Percentiles rank a stretch among this genome's conserved stretches.
Conservation (phyloP, 2,113 vertebrate species). For the Lophochroa leadbeateri region DNA sequence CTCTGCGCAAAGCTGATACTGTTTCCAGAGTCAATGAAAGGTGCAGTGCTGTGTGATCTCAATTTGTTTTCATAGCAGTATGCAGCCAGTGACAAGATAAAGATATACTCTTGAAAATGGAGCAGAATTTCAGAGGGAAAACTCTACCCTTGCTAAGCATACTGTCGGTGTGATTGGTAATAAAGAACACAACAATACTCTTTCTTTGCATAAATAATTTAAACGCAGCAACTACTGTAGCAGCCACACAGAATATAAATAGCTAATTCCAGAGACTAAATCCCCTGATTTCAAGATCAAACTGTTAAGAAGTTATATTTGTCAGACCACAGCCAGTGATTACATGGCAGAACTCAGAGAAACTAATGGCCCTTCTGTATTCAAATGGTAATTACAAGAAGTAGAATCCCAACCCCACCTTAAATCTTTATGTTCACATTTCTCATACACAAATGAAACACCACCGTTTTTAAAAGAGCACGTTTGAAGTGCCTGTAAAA, state of each 20-base stretch:
- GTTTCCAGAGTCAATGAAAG: slow-evolving; percentile 22
- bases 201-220: slow-evolving; percentile 74
- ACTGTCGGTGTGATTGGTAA: slow-evolving; percentile 8
- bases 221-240: slow-evolving; percentile 51
- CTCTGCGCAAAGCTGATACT: neutral
- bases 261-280: slow-evolving; percentile 49
- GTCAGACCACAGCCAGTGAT: neutral
- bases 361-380: neutral
- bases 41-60: neutral
- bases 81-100: neutral
- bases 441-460: neutral
- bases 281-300: slow-evolving; percentile 60
- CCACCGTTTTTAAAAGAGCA: neutral
- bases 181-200: slow-evolving; percentile 40
- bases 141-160: slow-evolving; percentile 12
- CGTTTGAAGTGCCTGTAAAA: neutral
- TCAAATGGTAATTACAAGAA: slow-evolving; percentile 36
- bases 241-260: slow-evolving; percentile 67
- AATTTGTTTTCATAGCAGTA: neutral
- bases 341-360: slow-evolving; percentile 1
- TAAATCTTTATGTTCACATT: slow-evolving; percentile 24
- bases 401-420: neutral
- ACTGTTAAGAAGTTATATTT: slow-evolving; percentile 11
- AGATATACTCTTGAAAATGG: neutral
- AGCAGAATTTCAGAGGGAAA: slow-evolving; percentile 31